phyloP scores from a whole-genome alignment of 2,113 vertebrate genomes.

The Lepus americanus region DNA sequence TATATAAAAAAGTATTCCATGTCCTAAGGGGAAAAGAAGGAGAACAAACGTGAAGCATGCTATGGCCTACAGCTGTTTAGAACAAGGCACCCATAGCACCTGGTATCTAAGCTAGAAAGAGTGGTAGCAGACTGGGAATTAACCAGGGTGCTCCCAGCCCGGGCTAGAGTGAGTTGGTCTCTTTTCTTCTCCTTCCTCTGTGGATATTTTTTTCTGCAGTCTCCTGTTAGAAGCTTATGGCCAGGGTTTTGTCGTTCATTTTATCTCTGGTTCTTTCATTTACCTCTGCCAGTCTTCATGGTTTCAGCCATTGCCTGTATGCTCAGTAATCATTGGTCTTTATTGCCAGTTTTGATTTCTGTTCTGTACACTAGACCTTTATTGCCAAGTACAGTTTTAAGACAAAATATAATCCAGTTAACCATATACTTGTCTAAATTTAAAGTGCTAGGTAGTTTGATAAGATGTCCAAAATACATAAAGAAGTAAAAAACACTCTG shows the following conservation, averaged over 20 bases:
- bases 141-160: background rate
- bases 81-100: background rate
- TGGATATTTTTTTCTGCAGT: constrained; percentile 1
- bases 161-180: background rate
- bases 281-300: background rate
- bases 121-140: background rate
- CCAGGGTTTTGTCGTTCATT: background rate
- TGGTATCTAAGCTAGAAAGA: background rate
- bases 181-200: background rate
- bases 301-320: background rate
- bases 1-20: background rate
- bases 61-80: background rate
- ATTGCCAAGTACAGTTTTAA: constrained; percentile 39
- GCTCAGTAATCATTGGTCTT: constrained; percentile 5
- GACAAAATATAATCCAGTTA: background rate
- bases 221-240: background rate
- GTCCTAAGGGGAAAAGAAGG: constrained; percentile 17
- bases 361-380: constrained; percentile 25
- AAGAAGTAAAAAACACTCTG: background rate
- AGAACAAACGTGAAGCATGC: background rate
- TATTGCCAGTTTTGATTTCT: constrained; percentile 54
- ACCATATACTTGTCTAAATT: background rate
- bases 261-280: background rate
- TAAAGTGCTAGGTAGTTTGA: constrained; percentile 1
- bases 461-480: constrained; percentile 29